Evolutionary conservation across 2,888 invertebrate species (phyloP), one percentile per base, ranked within the genome.

Genomic region (Terebella lapidaria): DNA sequence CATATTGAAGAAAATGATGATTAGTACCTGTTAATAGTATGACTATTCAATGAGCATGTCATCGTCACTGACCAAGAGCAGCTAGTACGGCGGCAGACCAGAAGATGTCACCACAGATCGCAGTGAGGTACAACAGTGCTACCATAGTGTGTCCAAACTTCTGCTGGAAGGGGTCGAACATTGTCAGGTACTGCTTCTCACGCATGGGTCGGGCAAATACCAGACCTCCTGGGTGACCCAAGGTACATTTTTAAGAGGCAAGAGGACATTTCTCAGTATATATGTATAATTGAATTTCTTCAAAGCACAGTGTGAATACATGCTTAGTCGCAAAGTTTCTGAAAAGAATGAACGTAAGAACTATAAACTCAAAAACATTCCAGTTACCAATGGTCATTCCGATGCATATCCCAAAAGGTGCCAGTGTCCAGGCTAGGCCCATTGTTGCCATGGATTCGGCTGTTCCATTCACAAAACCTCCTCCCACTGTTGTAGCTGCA

Each of bases 401-500:
- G 29, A 74, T 35, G 54, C 74, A 72, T 20, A 77, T 75, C 3
- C 75, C 76, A 59, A 74, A 67, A n/a, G 78, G 78, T 10, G 74
- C 74, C 15, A 75, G 64, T 3, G 77, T 78, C 78, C 78, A 78
- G 1, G 69, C 67, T 26, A 78, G 57, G 3, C 78, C 78, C 47
- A 60, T 53, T 1, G 65, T 67, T 15, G 72, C 75, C 49, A 77
- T 71, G 27, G 71, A 72, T 59, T 78, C 76, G 2, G 78, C 75
- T 63, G 76, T 73, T 57, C 78, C 78, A 67, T 74, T 75, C 5
- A 78, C 70, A 59, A 72, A 76, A 10, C 76, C 76, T 26, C 77
- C 78, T 59, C 77, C 76, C 1, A 76, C 75, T 29, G 70, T 70
- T 24, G 78, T 78, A 5, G 78, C 78, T 77, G 66, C 3, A 65